phyloP scores from a whole-genome alignment of 1,140 invertebrate species.

The Drosophila suzukii region DNA sequence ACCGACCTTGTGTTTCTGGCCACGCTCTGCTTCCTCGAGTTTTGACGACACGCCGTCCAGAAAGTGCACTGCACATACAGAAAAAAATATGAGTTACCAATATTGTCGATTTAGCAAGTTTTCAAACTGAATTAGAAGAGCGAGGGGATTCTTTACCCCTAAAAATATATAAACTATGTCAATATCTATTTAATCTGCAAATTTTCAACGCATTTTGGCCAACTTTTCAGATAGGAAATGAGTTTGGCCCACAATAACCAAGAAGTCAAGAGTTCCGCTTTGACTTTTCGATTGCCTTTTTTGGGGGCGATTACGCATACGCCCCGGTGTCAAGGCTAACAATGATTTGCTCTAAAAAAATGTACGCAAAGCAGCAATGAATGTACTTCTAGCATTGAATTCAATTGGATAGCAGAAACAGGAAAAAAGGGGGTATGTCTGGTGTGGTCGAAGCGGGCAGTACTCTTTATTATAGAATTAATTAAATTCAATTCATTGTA shows the following conservation, averaged over 20 bases:
- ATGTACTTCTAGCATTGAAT: constrained; percentile 16
- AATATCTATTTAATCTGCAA: no score
- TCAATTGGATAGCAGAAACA: constrained; percentile 4
- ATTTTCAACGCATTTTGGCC: not conserved
- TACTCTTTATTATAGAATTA: not conserved
- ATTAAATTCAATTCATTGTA: no score
- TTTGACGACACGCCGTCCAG: constrained; percentile 68
- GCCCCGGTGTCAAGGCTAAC: constrained; percentile 60
- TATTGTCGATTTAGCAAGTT: not conserved
- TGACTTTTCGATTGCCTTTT: not conserved
- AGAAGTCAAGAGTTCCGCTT: constrained; percentile 27
- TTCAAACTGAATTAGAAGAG: no score
- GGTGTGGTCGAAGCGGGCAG: not conserved
- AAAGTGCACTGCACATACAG: constrained; percentile 15
- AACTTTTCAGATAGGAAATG: constrained; percentile 21
- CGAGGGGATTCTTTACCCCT: no score
- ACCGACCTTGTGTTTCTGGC: constrained; percentile 55
- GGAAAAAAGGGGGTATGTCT: not conserved
- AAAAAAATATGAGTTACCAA: not conserved
- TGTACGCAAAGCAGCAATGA: constrained; percentile 18
- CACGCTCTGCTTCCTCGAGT: constrained; percentile 66
- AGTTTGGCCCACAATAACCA: constrained; percentile 4
- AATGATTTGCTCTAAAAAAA: constrained; percentile 46
- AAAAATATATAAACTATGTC: no score
- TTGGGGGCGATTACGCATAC: constrained; percentile 56